Conservation (phyloP, 2,797 vertebrate genomes). For the Podargus strigoides region DNA sequence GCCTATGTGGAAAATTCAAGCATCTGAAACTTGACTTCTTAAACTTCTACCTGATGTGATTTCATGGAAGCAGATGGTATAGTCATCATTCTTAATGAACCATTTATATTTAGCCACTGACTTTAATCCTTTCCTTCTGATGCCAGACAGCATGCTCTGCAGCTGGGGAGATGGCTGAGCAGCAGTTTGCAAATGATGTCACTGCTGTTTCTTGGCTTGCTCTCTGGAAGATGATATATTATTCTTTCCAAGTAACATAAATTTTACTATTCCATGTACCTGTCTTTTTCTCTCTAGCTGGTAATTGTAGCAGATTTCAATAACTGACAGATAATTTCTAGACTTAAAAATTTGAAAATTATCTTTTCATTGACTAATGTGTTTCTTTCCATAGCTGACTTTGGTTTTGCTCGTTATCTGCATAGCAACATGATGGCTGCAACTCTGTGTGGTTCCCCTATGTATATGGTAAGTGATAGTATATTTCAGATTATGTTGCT, state of each 20-base stretch:
- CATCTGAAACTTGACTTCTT: neutral
- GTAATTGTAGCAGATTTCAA: neutral
- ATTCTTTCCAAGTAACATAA: neutral
- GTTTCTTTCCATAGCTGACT: slow-evolving; percentile 85
- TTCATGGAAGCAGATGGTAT: slow-evolving; percentile 30
- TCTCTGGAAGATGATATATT: neutral
- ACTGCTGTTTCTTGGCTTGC: slow-evolving; percentile 26
- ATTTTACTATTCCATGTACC: neutral
- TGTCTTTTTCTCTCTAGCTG: neutral
- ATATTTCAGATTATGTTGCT: neutral
- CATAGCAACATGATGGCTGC: slow-evolving; percentile 99
- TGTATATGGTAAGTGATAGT: slow-evolving; percentile 91
- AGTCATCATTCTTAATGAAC: slow-evolving; percentile 42
- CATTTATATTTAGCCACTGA: slow-evolving; percentile 48
- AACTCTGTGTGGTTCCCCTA: slow-evolving; percentile 94
- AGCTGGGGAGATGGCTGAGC: slow-evolving; percentile 30
- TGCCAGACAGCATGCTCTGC: neutral
- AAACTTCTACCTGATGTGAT: slow-evolving; percentile 18
- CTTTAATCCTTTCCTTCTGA: slow-evolving; percentile 48
- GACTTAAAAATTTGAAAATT: neutral
- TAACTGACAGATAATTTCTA: neutral
- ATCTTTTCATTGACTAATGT: neutral
- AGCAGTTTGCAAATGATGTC: slow-evolving; percentile 21
- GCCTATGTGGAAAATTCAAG: neutral
- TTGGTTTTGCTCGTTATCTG: slow-evolving; percentile 96